Evolutionary conservation across 2,113 vertebrate genomes (phyloP).

Genomic region (Rhipidura dahli): DNA sequence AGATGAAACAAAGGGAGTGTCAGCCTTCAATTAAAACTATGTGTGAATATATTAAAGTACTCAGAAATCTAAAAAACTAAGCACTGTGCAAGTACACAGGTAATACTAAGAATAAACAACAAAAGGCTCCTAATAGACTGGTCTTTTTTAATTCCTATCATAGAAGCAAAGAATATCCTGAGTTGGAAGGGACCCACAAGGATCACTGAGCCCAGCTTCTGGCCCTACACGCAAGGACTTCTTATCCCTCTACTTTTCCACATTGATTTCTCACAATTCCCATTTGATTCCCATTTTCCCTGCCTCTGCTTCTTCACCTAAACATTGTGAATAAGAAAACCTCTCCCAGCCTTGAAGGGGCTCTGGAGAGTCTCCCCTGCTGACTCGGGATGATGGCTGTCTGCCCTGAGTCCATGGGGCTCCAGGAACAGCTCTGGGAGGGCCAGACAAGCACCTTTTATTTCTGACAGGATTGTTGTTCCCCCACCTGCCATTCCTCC

Average conservation of each 20-base stretch:
- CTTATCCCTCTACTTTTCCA: neutral
- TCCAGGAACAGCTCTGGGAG: neutral
- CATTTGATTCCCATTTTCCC: neutral
- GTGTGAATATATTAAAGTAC: neutral
- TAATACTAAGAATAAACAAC: neutral
- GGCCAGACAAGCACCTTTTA: rapidly evolving
- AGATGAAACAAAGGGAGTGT: neutral
- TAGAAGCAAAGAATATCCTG: neutral
- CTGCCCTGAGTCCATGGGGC: rapidly evolving
- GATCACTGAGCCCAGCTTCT: neutral
- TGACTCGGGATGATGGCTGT: neutral
- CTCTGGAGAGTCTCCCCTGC: neutral
- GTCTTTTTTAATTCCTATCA: neutral
- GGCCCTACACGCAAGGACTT: neutral
- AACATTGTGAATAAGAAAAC: neutral
- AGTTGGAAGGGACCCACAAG: neutral
- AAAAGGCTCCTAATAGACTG: neutral
- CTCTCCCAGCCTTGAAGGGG: neutral
- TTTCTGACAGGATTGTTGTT: neutral
- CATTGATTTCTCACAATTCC: neutral
- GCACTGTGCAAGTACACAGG: neutral
- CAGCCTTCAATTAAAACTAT: neutral
- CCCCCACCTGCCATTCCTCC: neutral
- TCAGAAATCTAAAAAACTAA: neutral
- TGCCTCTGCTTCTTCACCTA: neutral